Percentiles rank a stretch among this genome's conserved stretches.
Conservation (phyloP, 2,113 vertebrate species). For the Tinamus guttatus region DNA sequence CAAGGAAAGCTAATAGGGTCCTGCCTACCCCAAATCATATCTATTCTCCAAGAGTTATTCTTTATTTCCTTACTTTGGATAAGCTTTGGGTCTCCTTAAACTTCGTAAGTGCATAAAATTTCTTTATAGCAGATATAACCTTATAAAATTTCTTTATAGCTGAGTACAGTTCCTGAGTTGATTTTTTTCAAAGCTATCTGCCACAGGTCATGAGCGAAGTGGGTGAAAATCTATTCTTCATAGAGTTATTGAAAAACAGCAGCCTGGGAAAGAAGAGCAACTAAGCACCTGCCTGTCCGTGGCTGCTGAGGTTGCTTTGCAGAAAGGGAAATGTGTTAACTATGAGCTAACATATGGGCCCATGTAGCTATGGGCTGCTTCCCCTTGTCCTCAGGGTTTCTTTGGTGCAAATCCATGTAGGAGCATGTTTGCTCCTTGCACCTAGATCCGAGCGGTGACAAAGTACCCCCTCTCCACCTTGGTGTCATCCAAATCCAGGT, state of each 20-base stretch:
- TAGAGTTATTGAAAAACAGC: neutral
- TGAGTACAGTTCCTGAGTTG: neutral
- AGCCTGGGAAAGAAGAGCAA: neutral
- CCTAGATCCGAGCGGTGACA: accelerated
- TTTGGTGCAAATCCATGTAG: neutral
- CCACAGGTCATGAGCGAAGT: neutral
- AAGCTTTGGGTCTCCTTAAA: neutral
- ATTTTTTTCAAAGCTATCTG: neutral
- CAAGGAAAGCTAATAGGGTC: slow-evolving; percentile 9
- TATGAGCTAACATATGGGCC: too few relatives aligned
- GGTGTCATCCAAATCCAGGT: neutral
- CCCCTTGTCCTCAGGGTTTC: accelerated
- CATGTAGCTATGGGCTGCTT: neutral
- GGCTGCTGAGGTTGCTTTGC: neutral
- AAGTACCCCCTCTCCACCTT: neutral
- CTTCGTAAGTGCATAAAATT: accelerated
- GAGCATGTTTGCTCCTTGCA: neutral
- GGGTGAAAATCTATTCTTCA: neutral
- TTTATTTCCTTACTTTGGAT: neutral
- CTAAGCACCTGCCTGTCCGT: neutral
- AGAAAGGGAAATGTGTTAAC: accelerated
- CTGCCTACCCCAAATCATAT: slow-evolving; percentile 14
- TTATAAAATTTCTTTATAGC: too few relatives aligned
- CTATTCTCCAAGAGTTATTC: neutral
- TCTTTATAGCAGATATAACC: neutral